Conservation (phyloP, 2,797 vertebrate genomes). For the Steatocranus sp. region DNA sequence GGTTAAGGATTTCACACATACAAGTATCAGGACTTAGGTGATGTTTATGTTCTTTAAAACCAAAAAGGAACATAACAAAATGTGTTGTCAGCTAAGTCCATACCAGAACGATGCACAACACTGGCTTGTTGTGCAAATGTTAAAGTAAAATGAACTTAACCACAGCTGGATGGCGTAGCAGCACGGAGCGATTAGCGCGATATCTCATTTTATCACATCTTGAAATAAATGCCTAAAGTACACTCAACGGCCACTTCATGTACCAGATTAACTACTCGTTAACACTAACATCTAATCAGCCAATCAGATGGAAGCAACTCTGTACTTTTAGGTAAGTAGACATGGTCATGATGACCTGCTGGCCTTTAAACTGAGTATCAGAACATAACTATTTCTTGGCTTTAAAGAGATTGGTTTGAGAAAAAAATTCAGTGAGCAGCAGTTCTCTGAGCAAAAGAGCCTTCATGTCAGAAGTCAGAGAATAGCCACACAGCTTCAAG, state of each 20-base stretch:
- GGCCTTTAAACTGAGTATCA: background rate
- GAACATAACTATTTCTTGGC: background rate
- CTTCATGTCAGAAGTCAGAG: background rate
- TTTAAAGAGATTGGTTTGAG: background rate
- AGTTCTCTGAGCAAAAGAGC: background rate
- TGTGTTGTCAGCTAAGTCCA: slow-evolving; percentile 19
- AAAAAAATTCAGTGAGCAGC: background rate
- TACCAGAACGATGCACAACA: slow-evolving; percentile 39
- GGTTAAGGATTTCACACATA: slow-evolving; percentile 40
- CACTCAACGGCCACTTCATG: background rate
- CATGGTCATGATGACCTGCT: background rate
- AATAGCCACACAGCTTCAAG: background rate
- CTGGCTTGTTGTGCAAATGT: slow-evolving; percentile 19
- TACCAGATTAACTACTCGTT: background rate
- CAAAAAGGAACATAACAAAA: slow-evolving; percentile 63
- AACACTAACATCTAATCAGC: background rate
- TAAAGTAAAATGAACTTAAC: slow-evolving; percentile 23
- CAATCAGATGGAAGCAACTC: background rate
- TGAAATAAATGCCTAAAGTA: background rate
- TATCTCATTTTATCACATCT: background rate
- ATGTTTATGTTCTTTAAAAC: slow-evolving; percentile 73
- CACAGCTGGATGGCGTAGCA: slow-evolving; percentile 33
- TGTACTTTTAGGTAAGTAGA: background rate
- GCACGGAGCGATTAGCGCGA: background rate
- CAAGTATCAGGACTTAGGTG: slow-evolving; percentile 15